Base-by-base conservation (phyloP, 2,797 vertebrate genomes). In the Phrynocephalus guinanensis region DNA sequence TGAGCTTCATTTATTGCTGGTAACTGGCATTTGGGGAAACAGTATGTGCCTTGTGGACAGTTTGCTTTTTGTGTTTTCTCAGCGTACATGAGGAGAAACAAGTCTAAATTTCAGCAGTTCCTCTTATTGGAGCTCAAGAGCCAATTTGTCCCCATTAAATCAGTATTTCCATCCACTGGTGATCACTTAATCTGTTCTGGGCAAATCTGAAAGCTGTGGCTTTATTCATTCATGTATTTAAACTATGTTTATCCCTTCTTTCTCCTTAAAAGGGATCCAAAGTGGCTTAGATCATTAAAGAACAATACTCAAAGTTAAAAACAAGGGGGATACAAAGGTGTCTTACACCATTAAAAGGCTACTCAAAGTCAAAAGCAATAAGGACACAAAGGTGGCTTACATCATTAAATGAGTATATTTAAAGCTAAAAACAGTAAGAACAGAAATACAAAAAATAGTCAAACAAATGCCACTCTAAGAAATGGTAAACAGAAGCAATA, bases 1-100 rank as follows among this genome's bases (percentile, higher is more conserved):
- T 50, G 26, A 84, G 89, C 28, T 72, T 60, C 52, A 91, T 66
- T 66, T 52, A 63, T 89, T 87, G 84, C 24, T 60, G 2, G 48
- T 48, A 26, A 38, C n/a, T 80, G 0, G 6, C 71, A 3, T 73
- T 82, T 91, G 90, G 87, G 7, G 79, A 87, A 70, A 78, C 75
- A 86, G 20, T 38, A 0, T 3, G 1, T 70, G 33, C 0, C 67
- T 1, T 20, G 82, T 87, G n/a, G 60, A 48, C 9, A 71, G 2
- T 38, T 91, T 87, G 1, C 8, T 6, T 28, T 89, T 67, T 88
- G 10, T 76, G 5, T 52, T 90, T 60, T 87, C 26, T 66, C 38
- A 82, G 82, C 82, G 68, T 76, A 52, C 7, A 15, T 26, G 56
- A 92, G 85, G 6, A 72, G 87, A 71, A 18, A 79, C 72, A 33